Conservation (phyloP, 92 coral and sea anemone genomes). For the Meandrina meandrites region DNA sequence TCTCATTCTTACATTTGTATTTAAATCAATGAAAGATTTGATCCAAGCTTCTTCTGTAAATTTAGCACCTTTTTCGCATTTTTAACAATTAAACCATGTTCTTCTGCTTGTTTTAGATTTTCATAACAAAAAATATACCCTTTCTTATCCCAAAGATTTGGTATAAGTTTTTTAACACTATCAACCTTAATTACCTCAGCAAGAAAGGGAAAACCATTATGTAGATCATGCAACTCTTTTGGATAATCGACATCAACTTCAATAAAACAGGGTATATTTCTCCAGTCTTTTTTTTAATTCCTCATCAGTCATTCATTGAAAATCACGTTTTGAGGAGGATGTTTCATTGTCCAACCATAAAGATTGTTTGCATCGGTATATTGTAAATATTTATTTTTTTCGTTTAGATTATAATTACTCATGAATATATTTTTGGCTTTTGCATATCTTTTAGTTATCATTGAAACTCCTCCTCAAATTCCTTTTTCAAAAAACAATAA, state of each 20-base stretch:
- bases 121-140: too few relatives aligned
- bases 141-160: too few relatives aligned
- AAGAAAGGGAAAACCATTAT: too few relatives aligned
- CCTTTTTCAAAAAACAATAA: background rate
- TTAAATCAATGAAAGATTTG: too few relatives aligned
- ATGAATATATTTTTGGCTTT: constrained; percentile 8
- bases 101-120: too few relatives aligned
- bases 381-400: background rate
- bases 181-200: too few relatives aligned
- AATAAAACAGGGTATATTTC: background rate
- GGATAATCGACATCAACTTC: background rate
- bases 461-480: background rate
- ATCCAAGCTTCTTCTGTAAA: too few relatives aligned
- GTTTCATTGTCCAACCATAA: constrained; percentile 21
- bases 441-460: background rate
- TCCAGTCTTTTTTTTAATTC: background rate
- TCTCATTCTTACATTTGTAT: too few relatives aligned
- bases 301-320: background rate
- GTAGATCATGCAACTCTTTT: background rate
- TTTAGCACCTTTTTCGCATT: too few relatives aligned
- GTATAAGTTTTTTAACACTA: too few relatives aligned
- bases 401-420: background rate
- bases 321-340: background rate
- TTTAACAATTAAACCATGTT: too few relatives aligned
- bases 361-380: constrained; percentile 14